Base-by-base conservation (phyloP, 1,140 invertebrate species). In the Drosophila obscura region DNA sequence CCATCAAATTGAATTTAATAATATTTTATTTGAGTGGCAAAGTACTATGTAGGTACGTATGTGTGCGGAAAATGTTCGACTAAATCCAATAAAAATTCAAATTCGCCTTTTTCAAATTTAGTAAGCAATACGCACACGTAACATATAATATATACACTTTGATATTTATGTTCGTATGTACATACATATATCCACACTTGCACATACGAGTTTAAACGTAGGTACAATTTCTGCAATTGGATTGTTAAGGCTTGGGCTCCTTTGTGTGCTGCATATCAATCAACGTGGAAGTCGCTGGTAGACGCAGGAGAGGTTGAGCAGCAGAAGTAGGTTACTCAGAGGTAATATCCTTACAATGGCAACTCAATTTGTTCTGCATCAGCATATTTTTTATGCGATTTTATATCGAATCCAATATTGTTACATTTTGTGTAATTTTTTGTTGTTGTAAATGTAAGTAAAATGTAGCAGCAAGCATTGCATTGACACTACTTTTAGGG, bases 11-110 rank as follows among this genome's bases (percentile, higher is more conserved):
- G 43, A 73, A 73, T 73, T 73, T 73, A 73, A 73, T 73, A 73
- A 73, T 73, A 73, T 73, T 56, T 73, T 44, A 73, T 73, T 61
- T 63, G 68, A 63, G 73, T 39, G 57, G 8, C 44, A 46, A 6
- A 5, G 13, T 39, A 13, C 35, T 13, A 4, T 11, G 35, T 39
- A 11, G n/a, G 9, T n/a, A 31, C 15, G 28, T 15, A 16, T 24
- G 64, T 13, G 58, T 53, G 44, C 11, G 51, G 53, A 19, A 52
- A 71, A 69, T 69, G 65, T 46, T 60, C 39, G 52, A 73, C 24
- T 39, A 65, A 76, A 77, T 77, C 48, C 45, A 73, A 74, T 74
- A 74, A 73, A 74, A 74, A 74, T 74, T 74, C 59, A 74, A 74
- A 74, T 74, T 73, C 8, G 28, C 6, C 52, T 50, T 68, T 68